phyloP scores from a whole-genome alignment of 2,797 vertebrate genomes.

The Falco columbarius region DNA sequence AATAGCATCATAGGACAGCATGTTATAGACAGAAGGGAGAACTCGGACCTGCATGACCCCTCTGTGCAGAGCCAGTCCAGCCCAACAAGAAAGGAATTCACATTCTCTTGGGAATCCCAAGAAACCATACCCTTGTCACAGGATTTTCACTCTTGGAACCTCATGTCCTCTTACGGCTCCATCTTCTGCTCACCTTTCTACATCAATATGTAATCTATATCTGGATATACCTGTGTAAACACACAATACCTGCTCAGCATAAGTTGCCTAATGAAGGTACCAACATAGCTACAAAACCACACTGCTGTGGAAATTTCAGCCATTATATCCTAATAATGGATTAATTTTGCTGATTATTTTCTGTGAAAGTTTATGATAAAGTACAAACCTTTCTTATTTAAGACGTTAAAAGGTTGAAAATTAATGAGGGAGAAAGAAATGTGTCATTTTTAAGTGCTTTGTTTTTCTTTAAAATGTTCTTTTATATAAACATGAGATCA shows the following conservation, averaged over 20 bases:
- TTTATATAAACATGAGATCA: constrained; percentile 59
- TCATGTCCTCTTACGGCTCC: not conserved
- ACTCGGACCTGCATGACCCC: not conserved
- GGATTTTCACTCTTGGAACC: not conserved
- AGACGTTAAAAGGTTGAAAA: constrained; percentile 44
- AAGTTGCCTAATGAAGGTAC: not conserved
- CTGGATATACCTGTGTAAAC: not conserved
- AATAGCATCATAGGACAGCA: not conserved
- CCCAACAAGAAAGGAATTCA: not conserved
- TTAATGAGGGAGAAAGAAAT: constrained; percentile 39
- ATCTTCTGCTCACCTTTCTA: not conserved
- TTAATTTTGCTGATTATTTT: constrained; percentile 40
- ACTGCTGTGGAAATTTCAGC: constrained; percentile 36
- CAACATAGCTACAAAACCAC: constrained; percentile 18
- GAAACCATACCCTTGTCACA: not conserved
- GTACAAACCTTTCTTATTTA: constrained; percentile 33
- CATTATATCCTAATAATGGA: not conserved
- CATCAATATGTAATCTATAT: not conserved
- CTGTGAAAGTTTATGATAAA: not conserved
- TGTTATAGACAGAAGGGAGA: not conserved
- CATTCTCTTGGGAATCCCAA: not conserved
- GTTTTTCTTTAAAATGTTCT: constrained; percentile 37
- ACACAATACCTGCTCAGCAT: not conserved
- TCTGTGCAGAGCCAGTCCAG: not conserved
- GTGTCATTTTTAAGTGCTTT: constrained; percentile 51